Percentiles rank a stretch among this genome's conserved stretches.
phyloP scores from a whole-genome alignment of 2,888 invertebrate species.

The Zaprionus bogoriensis region DNA sequence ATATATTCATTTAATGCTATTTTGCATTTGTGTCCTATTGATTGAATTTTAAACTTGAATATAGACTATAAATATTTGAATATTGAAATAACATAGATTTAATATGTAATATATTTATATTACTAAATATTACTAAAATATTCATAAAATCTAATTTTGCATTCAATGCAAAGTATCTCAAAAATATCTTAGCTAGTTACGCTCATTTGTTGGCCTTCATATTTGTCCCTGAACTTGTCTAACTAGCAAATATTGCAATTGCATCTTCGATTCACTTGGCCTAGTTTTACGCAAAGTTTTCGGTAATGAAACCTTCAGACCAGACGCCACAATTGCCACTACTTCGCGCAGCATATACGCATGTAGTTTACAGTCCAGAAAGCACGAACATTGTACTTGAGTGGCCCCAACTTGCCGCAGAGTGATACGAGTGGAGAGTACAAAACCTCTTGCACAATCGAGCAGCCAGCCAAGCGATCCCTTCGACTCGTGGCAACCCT shows the following conservation, averaged over 20 bases:
- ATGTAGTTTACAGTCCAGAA: constrained; percentile 70
- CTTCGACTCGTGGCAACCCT: constrained; percentile 23
- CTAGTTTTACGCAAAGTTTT: constrained; percentile 51
- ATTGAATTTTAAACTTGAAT: background rate
- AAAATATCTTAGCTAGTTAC: background rate
- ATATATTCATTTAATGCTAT: background rate
- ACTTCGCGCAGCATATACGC: constrained; percentile 16
- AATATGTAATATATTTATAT: too few species aligned
- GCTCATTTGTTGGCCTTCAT: constrained; percentile 19
- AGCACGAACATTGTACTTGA: constrained; percentile 52
- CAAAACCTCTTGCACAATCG: constrained; percentile 71
- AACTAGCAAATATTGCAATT: background rate
- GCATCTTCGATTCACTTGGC: constrained; percentile 60
- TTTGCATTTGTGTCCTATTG: too few species aligned
- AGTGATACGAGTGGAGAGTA: too few species aligned
- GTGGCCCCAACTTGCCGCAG: constrained; percentile 12
- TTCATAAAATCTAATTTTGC: background rate
- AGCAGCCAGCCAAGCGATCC: constrained; percentile 64
- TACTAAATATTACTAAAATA: too few species aligned
- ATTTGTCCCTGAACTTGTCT: constrained; percentile 43
- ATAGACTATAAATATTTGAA: background rate
- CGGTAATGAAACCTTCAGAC: constrained; percentile 66
- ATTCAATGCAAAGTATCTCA: too few species aligned
- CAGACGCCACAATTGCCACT: constrained; percentile 23
- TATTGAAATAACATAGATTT: too few species aligned